Base-by-base conservation (phyloP, 2,888 invertebrate genomes). In the Cyrtodaria siliqua region DNA sequence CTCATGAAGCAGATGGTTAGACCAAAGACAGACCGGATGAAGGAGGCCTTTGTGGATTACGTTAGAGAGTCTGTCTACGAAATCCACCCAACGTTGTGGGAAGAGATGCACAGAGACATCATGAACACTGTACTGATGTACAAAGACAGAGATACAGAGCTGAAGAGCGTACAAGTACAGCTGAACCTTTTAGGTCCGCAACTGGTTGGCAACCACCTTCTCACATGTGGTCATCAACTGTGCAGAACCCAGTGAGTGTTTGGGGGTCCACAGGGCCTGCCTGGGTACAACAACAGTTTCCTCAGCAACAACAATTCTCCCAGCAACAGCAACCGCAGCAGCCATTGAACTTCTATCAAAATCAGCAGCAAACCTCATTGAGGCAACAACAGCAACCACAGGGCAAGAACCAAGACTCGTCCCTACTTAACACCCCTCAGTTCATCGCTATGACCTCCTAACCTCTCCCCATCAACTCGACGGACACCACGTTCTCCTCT, bases 111-210 rank as follows among this genome's bases (percentile, higher is more conserved):
- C 40, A 38, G 40, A 56, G 57, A 49, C 63, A 63, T 63, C 52
- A 70, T 63, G 70, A 63, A 63, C 50, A 70, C 70, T 70, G 70
- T 70, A n/a, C 63, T 70, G 55, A 70, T 63, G 66, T 70, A 56
- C 47, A 56, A 63, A 55, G 70, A 70, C 38, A 70, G 57, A 55
- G 70, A 70, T 33, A 62, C 26, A 56, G 56, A 62, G 50, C 55
- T 62, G 57, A 63, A 55, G 24, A 40, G 23, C 60, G 47, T 18
- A 44, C 44, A 44, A 9, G 3, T 38, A 57, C 40, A 40, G 57
- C 24, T 57, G n/a, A n/a, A n/a, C n/a, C n/a, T n/a, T n/a, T n/a
- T n/a, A n/a, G n/a, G n/a, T n/a, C n/a, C n/a, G 8, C 42, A 40
- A n/a, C 57, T 40, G 20, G 61, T 69, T 63, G 70, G 63, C 70